Evolutionary conservation across 2,797 vertebrate genomes (phyloP), one percentile per base, ranked within the genome.

Genomic region (Brachyalestes nurse): DNA sequence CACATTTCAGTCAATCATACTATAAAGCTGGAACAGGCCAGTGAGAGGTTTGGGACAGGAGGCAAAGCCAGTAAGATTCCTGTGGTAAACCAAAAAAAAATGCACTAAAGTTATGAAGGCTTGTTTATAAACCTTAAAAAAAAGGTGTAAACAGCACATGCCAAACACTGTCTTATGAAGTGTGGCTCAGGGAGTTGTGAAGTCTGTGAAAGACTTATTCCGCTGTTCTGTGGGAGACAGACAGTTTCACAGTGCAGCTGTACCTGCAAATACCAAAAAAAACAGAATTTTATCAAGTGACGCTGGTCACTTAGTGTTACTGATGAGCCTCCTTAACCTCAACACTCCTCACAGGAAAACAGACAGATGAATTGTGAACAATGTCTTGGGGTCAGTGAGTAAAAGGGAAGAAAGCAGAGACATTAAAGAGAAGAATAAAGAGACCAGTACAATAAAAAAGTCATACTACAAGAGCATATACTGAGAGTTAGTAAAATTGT

Each of bases 311-410:
- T 40, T 19, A 10, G 38, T 23, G 71, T 71, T 61, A 70, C 65
- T 70, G 76, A 61, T 16, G 55, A 71, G 55, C 66, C 77, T 71
- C 77, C 55, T 49, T 49, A 25, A 78, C 55, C 66, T 4, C 5
- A 28, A 40, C 9, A 38, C 60, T 19, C 25, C 7, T 42, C 9
- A 13, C 34, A 72, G 28, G 28, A 28, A 28, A 16, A 40, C 28
- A 72, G 17, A 7, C 23, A 38, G 6, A 72, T 13, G 38, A 12
- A 16, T 42, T 69, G 23, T 47, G 23, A 13, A 62, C 60, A 62
- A 16, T 62, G 60, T 28, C 60, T 60, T 12, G 21, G 21, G 23
- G 21, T 61, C 58, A 61, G 25, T 25, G 21, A 61, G 12, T 14
- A 10, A 5, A 61, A 61, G 10, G 23, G 10, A 23, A 25, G 14